These are phyloP conservation scores for Eudemis profundana DNA, from an alignment of 2,888 invertebrate species.

Conservation along the genomic window DNA sequence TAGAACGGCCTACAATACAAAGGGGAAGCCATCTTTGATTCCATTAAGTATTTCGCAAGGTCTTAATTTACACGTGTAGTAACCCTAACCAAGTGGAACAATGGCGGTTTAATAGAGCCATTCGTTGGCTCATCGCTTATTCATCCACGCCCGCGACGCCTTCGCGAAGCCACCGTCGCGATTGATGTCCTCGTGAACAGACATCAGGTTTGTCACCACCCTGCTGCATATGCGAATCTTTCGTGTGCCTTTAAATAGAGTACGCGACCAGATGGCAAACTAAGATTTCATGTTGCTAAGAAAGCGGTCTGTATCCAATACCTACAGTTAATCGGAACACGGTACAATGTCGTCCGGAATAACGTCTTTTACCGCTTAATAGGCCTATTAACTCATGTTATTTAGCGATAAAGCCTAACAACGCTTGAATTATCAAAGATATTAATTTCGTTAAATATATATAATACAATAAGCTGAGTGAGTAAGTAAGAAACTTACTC, in stretches of 20 bases:
- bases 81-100: constrained; percentile 64
- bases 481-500: too few species aligned
- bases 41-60: constrained; percentile 27
- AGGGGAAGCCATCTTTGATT: constrained; percentile 5
- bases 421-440: too few species aligned
- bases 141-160: constrained; percentile 84
- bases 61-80: constrained; percentile 46
- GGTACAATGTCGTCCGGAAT: too few species aligned
- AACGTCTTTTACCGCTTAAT: too few species aligned
- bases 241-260: not conserved
- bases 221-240: constrained; percentile 37
- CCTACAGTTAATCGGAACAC: too few species aligned
- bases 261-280: not conserved
- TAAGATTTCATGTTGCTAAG: not conserved
- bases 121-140: constrained; percentile 84
- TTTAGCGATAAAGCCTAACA: too few species aligned
- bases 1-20: not conserved
- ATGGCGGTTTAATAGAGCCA: constrained; percentile 83
- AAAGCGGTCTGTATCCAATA: too few species aligned
- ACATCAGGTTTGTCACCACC: constrained; percentile 52
- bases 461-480: too few species aligned
- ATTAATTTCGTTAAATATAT: too few species aligned
- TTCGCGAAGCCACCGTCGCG: constrained; percentile 69
- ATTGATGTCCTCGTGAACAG: constrained; percentile 73
- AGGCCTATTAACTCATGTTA: too few species aligned